Conservation (phyloP, 2,888 invertebrate species). For the Apoda limacodes region DNA sequence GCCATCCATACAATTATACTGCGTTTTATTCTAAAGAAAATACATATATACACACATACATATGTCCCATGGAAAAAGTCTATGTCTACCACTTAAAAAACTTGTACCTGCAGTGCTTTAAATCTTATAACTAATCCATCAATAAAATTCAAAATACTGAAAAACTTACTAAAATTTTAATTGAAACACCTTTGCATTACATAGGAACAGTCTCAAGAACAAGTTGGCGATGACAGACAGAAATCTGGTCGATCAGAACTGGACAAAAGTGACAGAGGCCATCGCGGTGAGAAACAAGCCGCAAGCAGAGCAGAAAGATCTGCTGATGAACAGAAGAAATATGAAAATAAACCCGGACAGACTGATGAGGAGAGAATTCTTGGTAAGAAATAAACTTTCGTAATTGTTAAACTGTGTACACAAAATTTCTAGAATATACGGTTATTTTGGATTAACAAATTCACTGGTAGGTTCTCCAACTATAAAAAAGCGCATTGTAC, state of each 20-base stretch:
- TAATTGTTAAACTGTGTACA: background rate
- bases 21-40: no score
- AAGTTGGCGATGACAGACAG: constrained; percentile 72
- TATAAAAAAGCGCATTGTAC: no score
- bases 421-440: background rate
- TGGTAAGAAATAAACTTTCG: constrained; percentile 39
- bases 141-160: no score
- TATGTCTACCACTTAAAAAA: no score
- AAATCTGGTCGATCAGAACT: constrained; percentile 81
- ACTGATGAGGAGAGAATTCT: constrained; percentile 81
- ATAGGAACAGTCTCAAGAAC: constrained; percentile 71
- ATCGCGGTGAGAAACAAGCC: constrained; percentile 67
- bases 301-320: constrained; percentile 46
- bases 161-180: no score
- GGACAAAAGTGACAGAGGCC: constrained; percentile 77
- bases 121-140: no score
- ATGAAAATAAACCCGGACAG: constrained; percentile 79
- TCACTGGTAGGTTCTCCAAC: no score
- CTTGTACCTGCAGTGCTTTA: no score
- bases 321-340: constrained; percentile 47
- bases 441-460: background rate
- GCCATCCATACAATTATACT: no score
- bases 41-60: no score
- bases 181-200: no score
- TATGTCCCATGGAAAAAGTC: no score